Conservation (phyloP, 2,797 vertebrate genomes). For the Pagetopsis macropterus region DNA sequence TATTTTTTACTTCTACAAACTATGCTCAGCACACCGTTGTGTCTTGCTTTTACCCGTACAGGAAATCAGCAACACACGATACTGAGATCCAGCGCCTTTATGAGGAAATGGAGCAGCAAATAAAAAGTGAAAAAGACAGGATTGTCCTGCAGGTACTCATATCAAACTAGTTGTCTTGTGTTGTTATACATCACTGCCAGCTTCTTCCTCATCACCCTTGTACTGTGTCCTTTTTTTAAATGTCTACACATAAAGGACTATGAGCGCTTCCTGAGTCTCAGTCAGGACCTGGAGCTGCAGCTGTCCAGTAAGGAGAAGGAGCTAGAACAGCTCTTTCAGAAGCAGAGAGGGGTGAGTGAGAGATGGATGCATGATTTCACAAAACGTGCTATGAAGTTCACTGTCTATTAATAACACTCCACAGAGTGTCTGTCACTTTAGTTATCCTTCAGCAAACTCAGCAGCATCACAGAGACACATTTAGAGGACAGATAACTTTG, state of each 20-base stretch:
- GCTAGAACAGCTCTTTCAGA: constrained; percentile 86
- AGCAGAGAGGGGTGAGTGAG: constrained; percentile 87
- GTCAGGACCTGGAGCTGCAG: constrained; percentile 87
- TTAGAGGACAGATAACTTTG: constrained; percentile 6
- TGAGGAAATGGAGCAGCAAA: constrained; percentile 97
- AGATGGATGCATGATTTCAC: not conserved
- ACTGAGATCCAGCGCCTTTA: constrained; percentile 92
- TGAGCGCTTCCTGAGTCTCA: constrained; percentile 86
- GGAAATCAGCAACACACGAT: constrained; percentile 90
- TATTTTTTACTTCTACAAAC: not conserved
- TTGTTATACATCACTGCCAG: not conserved
- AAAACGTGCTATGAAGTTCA: not conserved
- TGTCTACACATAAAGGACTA: constrained; percentile 83
- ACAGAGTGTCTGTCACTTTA: not conserved
- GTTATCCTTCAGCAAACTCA: not conserved
- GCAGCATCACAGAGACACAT: constrained; percentile 3
- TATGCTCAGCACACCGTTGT: not conserved
- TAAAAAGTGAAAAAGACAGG: constrained; percentile 91
- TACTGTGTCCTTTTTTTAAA: not conserved
- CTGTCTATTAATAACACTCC: not conserved
- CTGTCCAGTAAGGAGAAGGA: constrained; percentile 90
- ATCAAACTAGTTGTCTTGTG: not conserved
- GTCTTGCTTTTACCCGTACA: constrained; percentile 63
- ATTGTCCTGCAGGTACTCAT: constrained; percentile 87
- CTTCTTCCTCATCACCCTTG: not conserved